Base-by-base conservation (phyloP, 2,888 invertebrate genomes). In the Tuberolachnus salignus region DNA sequence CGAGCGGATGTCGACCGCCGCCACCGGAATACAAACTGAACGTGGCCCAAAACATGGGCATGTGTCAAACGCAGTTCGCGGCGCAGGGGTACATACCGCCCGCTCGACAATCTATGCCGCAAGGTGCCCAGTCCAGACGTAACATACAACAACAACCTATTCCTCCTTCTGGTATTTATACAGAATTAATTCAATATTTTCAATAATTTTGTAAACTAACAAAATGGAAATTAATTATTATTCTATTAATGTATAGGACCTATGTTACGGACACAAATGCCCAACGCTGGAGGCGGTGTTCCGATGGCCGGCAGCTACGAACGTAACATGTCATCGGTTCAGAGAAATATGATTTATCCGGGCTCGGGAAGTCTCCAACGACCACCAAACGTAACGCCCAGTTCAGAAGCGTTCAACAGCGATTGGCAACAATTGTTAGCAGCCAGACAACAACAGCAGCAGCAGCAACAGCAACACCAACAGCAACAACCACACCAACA, bases 21-120 rank as follows among this genome's bases (percentile, higher is more conserved):
- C 82, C 82, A 23, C 82, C 82, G 19, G 82, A 82, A 23, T 82
- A 82, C 64, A 81, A 82, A 53, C n/a, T 80, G n/a, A 80, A 80
- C 19, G 75, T 75, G 9, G 44, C 69, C 59, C 80, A 80, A 57
- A 78, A 78, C 23, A 80, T 80, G 80, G 67, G 78, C 11, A 78
- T 78, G 78, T 78, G 78, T 69, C 78, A 78, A 59, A 69, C 67
- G 16, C 67, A 66, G 57, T 67, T 67, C 9, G 34, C 59, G 21
- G 67, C 78, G 13, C 59, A 78, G 49, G 78, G 67, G 8, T 78
- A 78, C 23, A 78, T 78, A 34, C 78, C 78, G 13, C 51, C 78
- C 1, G 49, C 59, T 6, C 69, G 78, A 3, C 78, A 78, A 49
- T 57, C 78, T 13, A 21, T 78, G 34, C 78, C 67, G 9, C 78